These are phyloP conservation scores for Drosophila subquinaria DNA, from an alignment of 2,888 invertebrate genomes.

Conservation along the genomic window DNA sequence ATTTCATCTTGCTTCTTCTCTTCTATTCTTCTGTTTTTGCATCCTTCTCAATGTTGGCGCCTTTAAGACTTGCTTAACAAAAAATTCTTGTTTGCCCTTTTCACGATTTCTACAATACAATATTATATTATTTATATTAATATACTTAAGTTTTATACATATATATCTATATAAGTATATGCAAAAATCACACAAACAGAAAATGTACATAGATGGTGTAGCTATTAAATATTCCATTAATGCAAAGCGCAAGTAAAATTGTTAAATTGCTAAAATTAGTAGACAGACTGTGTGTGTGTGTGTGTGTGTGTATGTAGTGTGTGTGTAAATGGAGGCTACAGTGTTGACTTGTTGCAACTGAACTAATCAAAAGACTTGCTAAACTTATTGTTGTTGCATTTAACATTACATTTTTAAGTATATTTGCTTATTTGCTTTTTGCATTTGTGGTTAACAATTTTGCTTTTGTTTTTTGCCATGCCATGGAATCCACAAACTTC, in stretches of 20 bases:
- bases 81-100: slow-evolving; percentile 37
- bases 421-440: slow-evolving; percentile 38
- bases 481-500: slow-evolving; percentile 16
- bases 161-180: slow-evolving; percentile 50
- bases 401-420: slow-evolving; percentile 63
- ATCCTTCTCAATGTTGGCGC: slow-evolving; percentile 47
- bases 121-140: slow-evolving; percentile 56
- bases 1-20: slow-evolving; percentile 9
- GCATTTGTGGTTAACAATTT: slow-evolving; percentile 16
- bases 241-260: slow-evolving; percentile 64
- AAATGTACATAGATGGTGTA: slow-evolving; percentile 68
- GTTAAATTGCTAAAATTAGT: slow-evolving; percentile 55
- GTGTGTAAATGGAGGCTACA: slow-evolving; percentile 46
- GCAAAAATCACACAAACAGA: slow-evolving; percentile 69
- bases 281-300: slow-evolving; percentile 37
- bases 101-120: slow-evolving; percentile 60
- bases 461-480: slow-evolving; percentile 20
- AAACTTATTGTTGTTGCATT: slow-evolving; percentile 49
- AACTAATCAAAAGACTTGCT: slow-evolving; percentile 65
- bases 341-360: slow-evolving; percentile 66
- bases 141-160: slow-evolving; percentile 50
- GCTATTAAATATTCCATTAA: slow-evolving; percentile 52
- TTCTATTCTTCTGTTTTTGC: slow-evolving; percentile 16
- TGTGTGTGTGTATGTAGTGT: slow-evolving; percentile 16
- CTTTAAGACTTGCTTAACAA: slow-evolving; percentile 68